A percentile compares a stretch with the other conserved stretches of the same genome.
Evolutionary conservation across 2,113 vertebrate genomes (phyloP).

Genomic region (Nibea coibor): DNA sequence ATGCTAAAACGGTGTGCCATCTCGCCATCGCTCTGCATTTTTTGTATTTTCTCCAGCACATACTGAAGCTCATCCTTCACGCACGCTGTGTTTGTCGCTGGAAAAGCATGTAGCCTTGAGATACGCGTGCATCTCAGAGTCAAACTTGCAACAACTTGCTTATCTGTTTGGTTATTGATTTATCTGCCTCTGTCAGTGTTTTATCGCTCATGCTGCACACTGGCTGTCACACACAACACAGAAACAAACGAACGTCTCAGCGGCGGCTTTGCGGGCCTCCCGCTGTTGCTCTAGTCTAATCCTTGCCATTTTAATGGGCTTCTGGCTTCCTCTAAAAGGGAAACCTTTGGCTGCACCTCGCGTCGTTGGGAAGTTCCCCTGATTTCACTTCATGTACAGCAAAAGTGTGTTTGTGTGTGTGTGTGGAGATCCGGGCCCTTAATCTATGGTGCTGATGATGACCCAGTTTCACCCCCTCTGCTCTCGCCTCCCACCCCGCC

Average conservation of each 20-base stretch:
- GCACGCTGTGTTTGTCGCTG: too few relatives aligned
- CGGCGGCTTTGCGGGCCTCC: slow-evolving; percentile 57
- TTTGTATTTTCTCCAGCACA: background rate
- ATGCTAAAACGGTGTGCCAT: too few relatives aligned
- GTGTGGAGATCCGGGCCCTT: slow-evolving; percentile 58
- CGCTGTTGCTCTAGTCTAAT: slow-evolving; percentile 64
- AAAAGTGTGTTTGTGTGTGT: background rate
- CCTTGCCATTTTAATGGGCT: slow-evolving; percentile 72
- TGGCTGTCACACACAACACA: slow-evolving; percentile 18
- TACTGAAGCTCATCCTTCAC: background rate
- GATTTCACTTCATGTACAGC: background rate
- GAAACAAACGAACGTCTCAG: slow-evolving; percentile 35
- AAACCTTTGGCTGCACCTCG: slow-evolving; percentile 52
- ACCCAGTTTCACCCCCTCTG: slow-evolving; percentile 71
- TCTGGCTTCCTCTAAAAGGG: slow-evolving; percentile 56
- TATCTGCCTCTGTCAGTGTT: slow-evolving; percentile 20
- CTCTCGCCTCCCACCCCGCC: slow-evolving; percentile 28
- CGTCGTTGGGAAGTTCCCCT: slow-evolving; percentile 7
- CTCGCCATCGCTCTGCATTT: too few relatives aligned
- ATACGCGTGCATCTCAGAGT: background rate
- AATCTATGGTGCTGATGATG: slow-evolving; percentile 75
- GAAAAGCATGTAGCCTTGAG: slow-evolving; percentile 5
- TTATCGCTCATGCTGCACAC: slow-evolving; percentile 25
- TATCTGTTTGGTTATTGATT: slow-evolving; percentile 13
- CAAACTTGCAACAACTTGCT: too few relatives aligned